Base-by-base conservation (phyloP, 2,797 vertebrate species). In the Microctenopoma lineatum region DNA sequence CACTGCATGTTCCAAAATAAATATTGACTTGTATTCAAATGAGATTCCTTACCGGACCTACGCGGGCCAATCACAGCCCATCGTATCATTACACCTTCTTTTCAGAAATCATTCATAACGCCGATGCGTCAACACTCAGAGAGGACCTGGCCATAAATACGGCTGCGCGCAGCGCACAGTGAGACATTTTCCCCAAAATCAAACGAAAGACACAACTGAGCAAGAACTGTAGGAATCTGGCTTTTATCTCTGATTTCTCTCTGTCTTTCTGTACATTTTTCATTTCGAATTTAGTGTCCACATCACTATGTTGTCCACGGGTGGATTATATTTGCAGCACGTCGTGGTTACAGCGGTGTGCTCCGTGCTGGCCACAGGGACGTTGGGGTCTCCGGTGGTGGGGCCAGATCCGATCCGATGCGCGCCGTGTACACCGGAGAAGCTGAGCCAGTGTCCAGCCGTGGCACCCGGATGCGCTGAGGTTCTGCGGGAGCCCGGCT, bases 361-460 rank as follows among this genome's bases (percentile, higher is more conserved):
- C 36, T 63, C 48, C 50, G 80, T 86, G 34, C 72, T 87, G 51
- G 72, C 83, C 63, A 58, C 86, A 25, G 87, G 74, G 76, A 76
- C 90, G 80, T 85, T 86, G 72, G 92, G 92, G 78, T 93, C 92
- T 63, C 93, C 94, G 75, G 81, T 94, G 56, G 50, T 73, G 84
- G 87, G 76, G n/a, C 79, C 90, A 59, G 95, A 94, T 73, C 95
- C 95, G 1, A 79, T 97, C 84, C 95, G 83, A 45, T 98, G 97
- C 73, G 95, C 94, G 0, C 94, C 95, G 1, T 99, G 97, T 83
- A 91, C 94, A 0, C 83, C 87, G 13, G 96, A 98, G 83, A 92
- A 66, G 78, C 81, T 95, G 53, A 92, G 88, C 10, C 91, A 92
- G 75, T 99, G 97, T 91, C 94, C 95, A 0, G 90, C 94, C 0